These are phyloP conservation scores for Sclerurus mexicanus DNA, from an alignment of 2,113 vertebrate genomes.

Conservation along the genomic window DNA sequence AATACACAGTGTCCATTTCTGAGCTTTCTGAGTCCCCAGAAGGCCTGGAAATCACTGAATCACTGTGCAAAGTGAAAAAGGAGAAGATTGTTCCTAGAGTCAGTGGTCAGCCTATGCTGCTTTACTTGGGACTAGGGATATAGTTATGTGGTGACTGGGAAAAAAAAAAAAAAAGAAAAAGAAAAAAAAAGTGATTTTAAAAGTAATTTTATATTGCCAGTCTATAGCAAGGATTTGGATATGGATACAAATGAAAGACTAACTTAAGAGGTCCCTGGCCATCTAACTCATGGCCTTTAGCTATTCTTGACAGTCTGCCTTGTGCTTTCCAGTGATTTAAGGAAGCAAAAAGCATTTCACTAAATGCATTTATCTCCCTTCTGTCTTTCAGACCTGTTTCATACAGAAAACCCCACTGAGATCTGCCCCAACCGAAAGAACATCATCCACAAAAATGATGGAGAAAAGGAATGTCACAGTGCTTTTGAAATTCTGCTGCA, in stretches of 20 bases:
- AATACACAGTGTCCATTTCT: not conserved
- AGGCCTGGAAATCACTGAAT: not conserved
- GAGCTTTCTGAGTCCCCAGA: not conserved
- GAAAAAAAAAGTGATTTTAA: not conserved
- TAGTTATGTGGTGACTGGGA: not conserved
- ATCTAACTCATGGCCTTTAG: not conserved
- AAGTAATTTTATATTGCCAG: not conserved
- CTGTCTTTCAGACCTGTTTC: not conserved
- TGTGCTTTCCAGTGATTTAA: not conserved
- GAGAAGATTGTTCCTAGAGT: not conserved
- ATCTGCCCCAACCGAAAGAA: not conserved
- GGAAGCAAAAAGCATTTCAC: not conserved
- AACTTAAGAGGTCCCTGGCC: not conserved
- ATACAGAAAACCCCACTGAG: not conserved
- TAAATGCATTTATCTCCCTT: not conserved
- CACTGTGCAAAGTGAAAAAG: not conserved
- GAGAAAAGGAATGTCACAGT: not conserved
- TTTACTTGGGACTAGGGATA: not conserved
- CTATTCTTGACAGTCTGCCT: not conserved
- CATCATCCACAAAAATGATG: not conserved
- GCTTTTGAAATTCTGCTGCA: not conserved
- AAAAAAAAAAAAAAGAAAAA: no score
- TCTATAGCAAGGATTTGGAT: not conserved
- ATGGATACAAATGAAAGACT: not conserved
- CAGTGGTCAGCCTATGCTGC: not conserved